Base-by-base conservation (phyloP, 2,113 vertebrate species). In the Erinaceus europaeus region DNA sequence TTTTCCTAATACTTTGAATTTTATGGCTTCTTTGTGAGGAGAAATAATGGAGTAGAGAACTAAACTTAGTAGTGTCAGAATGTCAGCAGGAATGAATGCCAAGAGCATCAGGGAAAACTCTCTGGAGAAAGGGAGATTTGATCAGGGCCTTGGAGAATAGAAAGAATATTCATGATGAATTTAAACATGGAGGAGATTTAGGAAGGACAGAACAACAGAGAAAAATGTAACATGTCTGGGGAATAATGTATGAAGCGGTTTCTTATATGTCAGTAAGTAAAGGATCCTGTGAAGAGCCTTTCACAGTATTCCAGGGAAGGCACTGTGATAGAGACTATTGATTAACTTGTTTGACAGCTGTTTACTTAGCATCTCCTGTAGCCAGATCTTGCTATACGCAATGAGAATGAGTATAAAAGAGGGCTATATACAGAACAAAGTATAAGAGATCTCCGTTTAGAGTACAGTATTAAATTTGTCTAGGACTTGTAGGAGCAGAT, bases 71-170 rank as follows among this genome's bases (percentile, higher is more conserved):
- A 46, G n/a, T 61, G 25, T 7, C n/a, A 36, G 34, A 57, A 25
- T 78, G 44, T 20, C 77, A 34, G 5, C 7, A 13, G 68, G 27
- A 23, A 48, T 13, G 0, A n/a, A 20, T 42, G 29, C 10, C 46
- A 59, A 81, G 34, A n/a, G 1, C 36, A 20, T 50, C 25, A 40
- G 1, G 27, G 17, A 84, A 85, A 53, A 0, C 42, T 89, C 82
- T 38, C 23, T 65, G 11, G 32, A 88, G 48, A 57, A 91, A 91
- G 62, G 21, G 42, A 64, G 29, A 52, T 88, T 81, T 79, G 52
- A 85, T 46, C 12, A 84, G 50, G 12, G n/a, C 14, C 15, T 83
- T 88, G 38, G 64, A 72, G 27, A 72, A 42, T 52, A 61, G 59
- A 90, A 92, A 64, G 18, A 84, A 62, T 25, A 15, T 61, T 42